Evolutionary conservation across 2,113 vertebrate genomes (phyloP).

Genomic region (Cettia cetti): DNA sequence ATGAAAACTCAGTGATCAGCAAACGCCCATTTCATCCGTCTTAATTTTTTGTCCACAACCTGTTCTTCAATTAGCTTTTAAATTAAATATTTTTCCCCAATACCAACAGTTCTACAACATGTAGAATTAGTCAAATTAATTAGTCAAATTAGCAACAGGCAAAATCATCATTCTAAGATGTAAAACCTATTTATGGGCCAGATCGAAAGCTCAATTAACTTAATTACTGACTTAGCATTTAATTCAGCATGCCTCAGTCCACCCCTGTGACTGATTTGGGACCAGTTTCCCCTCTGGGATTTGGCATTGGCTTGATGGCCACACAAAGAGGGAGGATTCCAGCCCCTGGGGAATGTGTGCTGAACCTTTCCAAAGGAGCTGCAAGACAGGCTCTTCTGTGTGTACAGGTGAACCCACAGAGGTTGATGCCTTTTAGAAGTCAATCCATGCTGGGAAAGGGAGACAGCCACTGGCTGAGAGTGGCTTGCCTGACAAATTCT

Average conservation of each 20-base stretch:
- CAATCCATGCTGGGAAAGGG: neutral
- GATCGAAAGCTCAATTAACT: neutral
- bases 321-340: neutral
- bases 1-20: neutral
- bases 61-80: slow-evolving; percentile 22
- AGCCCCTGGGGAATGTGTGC: fast-evolving
- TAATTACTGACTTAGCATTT: neutral
- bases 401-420: neutral
- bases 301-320: fast-evolving
- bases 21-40: neutral
- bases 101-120: neutral
- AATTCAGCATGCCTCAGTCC: fast-evolving
- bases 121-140: neutral
- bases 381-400: neutral
- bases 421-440: neutral
- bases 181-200: neutral
- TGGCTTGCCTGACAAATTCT: neutral
- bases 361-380: neutral
- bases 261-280: fast-evolving
- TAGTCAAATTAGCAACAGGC: neutral
- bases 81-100: neutral
- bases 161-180: neutral
- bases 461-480: fast-evolving
- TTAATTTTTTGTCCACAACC: neutral
- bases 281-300: neutral